Evolutionary conservation across 2,888 invertebrate genomes (phyloP), one percentile per base, ranked within the genome.

Genomic region (Chironomus riparius): DNA sequence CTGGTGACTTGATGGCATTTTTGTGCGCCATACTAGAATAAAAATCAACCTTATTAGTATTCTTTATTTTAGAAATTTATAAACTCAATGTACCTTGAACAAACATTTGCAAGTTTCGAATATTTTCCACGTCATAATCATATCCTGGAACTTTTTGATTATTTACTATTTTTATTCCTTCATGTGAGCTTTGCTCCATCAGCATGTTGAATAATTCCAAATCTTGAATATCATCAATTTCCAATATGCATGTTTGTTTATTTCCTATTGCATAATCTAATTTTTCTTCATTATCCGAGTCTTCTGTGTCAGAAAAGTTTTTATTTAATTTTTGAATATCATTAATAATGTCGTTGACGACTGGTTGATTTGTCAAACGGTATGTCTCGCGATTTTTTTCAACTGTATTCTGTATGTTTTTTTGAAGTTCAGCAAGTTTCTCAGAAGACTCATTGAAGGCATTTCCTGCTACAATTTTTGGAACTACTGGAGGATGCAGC

Each of bases 151-250:
- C 88, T 47, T 86, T 86, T 82, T 93, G 91, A 0, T 92, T 92
- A 80, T 92, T 93, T 68, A 91, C 92, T 68, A 93, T 88, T 79
- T 92, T 90, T 81, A 93, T 91, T 74, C 92, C 92, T 77, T 89
- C 88, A 0, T 93, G 93, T 2, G 91, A 89, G 77, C 87, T 87
- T 4, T 89, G 88, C 80, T 93, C 93, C 83, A 92, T 89, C 69
- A 94, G 83, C 76, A 92, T 86, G 61, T 89, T 88, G 78, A 92
- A 88, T 71, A 92, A 88, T 81, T 92, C 92, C 79, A 91, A 88
- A 82, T 94, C 94, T 81, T 93, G 92, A 18, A 91, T 89, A 81
- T 94, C 94, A 81, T 94, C 94, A 10, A 94, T 91, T 86, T 94
- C 93, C 56, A 94, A 83, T 48, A 94, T 87, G 80, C 92, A 94